Conservation (phyloP, 1,140 invertebrate species). For the Penaeus chinensis region DNA sequence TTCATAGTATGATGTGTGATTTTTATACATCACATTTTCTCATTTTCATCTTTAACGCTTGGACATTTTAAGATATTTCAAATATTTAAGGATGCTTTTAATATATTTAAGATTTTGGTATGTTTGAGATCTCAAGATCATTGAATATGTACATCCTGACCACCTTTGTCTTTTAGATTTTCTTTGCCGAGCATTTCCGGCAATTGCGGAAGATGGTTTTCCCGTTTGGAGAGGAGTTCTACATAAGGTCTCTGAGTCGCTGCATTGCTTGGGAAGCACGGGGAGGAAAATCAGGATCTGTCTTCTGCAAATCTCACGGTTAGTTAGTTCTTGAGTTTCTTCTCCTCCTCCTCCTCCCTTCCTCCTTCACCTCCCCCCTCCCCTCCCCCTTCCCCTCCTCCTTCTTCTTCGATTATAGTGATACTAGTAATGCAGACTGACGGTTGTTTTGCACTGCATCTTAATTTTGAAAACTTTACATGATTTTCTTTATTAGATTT, state of each 20-base stretch:
- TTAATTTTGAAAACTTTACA: no score
- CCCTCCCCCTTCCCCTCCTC: no score
- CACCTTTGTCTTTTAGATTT: slow-evolving; percentile 69
- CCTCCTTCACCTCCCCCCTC: no score
- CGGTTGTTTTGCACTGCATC: no score
- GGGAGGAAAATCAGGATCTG: slow-evolving; percentile 96
- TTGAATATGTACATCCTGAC: neutral
- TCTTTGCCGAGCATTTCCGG: slow-evolving; percentile 88
- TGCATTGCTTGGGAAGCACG: slow-evolving; percentile 94
- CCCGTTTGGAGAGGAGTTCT: slow-evolving; percentile 76
- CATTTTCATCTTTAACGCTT: no score
- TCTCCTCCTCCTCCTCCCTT: slow-evolving; percentile 1
- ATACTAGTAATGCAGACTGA: no score
- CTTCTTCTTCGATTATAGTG: no score
- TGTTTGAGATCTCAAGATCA: neutral
- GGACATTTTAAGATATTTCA: no score
- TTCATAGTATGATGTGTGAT: no score
- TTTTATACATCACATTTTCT: no score
- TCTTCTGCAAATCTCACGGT: slow-evolving; percentile 93
- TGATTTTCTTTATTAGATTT: no score
- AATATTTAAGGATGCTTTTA: no score
- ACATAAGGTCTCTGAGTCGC: slow-evolving; percentile 83
- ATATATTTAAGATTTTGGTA: neutral
- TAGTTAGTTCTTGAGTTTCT: slow-evolving; percentile 57
- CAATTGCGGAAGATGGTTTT: slow-evolving; percentile 79